These are phyloP conservation scores for Lycocerus yunnanus DNA, from an alignment of 2,888 invertebrate species.

Conservation along the genomic window DNA sequence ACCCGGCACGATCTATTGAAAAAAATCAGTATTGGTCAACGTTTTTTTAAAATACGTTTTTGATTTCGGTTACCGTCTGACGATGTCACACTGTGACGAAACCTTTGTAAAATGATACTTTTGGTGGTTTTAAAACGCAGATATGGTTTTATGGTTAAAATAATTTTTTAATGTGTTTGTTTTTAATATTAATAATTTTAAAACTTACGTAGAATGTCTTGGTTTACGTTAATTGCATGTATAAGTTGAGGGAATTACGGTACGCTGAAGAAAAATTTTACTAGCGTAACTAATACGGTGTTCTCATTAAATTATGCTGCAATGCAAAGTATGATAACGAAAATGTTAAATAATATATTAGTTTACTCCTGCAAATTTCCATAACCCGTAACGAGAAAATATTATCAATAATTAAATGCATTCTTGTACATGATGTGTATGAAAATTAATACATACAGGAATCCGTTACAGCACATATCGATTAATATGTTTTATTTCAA, in stretches of 20 bases:
- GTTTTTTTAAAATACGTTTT: too few species aligned
- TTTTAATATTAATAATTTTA: neutral
- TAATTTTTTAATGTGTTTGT: neutral
- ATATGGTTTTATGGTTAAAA: too few species aligned
- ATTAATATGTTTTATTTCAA: too few species aligned
- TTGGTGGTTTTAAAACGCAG: too few species aligned
- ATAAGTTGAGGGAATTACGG: neutral
- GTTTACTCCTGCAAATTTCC: neutral
- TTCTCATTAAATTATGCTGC: neutral
- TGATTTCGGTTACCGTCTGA: too few species aligned
- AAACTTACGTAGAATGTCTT: neutral
- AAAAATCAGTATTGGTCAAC: too few species aligned
- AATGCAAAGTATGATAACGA: neutral
- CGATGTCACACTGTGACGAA: too few species aligned
- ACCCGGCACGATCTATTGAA: conserved; percentile 4
- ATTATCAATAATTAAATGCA: neutral
- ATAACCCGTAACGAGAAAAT: neutral
- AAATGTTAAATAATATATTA: neutral
- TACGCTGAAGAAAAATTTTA: neutral
- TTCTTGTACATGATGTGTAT: neutral
- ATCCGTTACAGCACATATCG: too few species aligned
- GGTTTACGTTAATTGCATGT: neutral
- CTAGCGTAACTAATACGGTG: neutral
- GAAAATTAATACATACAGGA: neutral
- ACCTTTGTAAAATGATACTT: too few species aligned